Base-by-base conservation (phyloP, 2,797 vertebrate genomes). In the Platyrinchus mystaceus region DNA sequence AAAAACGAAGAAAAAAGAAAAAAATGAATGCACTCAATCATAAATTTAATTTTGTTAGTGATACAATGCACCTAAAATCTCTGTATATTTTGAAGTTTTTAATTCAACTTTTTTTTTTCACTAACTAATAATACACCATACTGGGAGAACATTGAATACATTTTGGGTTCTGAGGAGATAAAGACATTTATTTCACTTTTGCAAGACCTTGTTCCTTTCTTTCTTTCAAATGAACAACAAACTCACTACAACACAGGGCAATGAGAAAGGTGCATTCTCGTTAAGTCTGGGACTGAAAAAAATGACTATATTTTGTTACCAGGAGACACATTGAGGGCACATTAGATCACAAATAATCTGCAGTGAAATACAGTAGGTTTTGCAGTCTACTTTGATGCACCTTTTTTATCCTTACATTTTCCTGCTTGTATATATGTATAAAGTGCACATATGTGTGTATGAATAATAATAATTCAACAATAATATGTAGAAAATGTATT, bases 341-440 rank as follows among this genome's bases (percentile, higher is more conserved):
- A 50, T 41, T 59, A 47, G n/a, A 56, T 32, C 24, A 63, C 44
- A 67, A 73, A 88, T 16, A 86, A 58, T 41, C 20, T 39, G 7
- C 16, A 62, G 13, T 43, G 34, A 79, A 79, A 59, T 26, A 16
- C 22, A 60, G 34, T 24, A 60, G 15, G 2, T 14, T 39, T 64
- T 90, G 62, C 37, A 82, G n/a, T 19, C 34, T 59, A 47, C 7
- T 67, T 93, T 78, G 9, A 62, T 68, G 27, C 1, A 3, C 2
- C 2, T 85, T 62, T 79, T 46, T 9, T 50, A 67, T 37, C 19
- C 12, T 83, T 55, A 76, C 0, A 0, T 0, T 9, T 56, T 3
- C 8, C 9, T 52, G 12, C 4, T 46, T 32, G 4, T 12, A 22
- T 41, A 28, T 39, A 44, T 37, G 7, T 41, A 46, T 36, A 28